A percentile compares a stretch with the other conserved stretches of the same genome.
phyloP scores from a whole-genome alignment of 2,797 vertebrate species.

The Yasuhikotakia modesta region DNA sequence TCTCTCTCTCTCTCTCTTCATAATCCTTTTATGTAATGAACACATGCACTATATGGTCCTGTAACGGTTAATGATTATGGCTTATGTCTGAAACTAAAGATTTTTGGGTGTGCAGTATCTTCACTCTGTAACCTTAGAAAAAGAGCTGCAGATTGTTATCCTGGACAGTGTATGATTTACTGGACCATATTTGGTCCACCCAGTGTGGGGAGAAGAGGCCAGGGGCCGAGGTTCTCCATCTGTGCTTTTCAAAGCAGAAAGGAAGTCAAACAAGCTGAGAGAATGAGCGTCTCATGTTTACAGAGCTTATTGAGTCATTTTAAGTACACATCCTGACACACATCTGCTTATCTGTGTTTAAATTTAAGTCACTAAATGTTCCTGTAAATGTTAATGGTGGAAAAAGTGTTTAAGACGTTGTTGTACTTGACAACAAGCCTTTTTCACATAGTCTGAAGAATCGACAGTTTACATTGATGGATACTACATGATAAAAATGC shows the following conservation, averaged over 20 bases:
- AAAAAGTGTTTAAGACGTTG: no score
- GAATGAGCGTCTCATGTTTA: constrained; percentile 50
- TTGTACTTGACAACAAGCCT: not conserved
- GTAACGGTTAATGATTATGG: not conserved
- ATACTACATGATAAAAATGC: no score
- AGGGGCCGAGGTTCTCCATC: constrained; percentile 50
- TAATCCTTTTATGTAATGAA: no score
- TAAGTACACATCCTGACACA: constrained; percentile 33
- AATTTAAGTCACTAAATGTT: constrained; percentile 26
- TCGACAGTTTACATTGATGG: no score
- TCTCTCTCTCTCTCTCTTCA: not conserved
- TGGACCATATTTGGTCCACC: constrained; percentile 32
- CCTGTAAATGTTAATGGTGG: not conserved
- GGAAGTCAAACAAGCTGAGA: constrained; percentile 52
- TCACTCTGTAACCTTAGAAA: constrained; percentile 13
- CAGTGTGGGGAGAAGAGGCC: constrained; percentile 30
- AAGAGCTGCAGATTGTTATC: constrained; percentile 40
- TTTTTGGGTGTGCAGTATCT: constrained; percentile 13
- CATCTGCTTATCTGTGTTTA: constrained; percentile 53
- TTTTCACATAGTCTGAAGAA: not conserved
- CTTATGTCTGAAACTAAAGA: not conserved
- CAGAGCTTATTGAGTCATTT: constrained; percentile 44
- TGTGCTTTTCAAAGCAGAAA: constrained; percentile 51
- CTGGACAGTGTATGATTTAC: constrained; percentile 51
- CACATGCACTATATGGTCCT: not conserved